Evolutionary conservation across 1,140 invertebrate species (phyloP).

Genomic region (Pseudomyrmex concolor): DNA sequence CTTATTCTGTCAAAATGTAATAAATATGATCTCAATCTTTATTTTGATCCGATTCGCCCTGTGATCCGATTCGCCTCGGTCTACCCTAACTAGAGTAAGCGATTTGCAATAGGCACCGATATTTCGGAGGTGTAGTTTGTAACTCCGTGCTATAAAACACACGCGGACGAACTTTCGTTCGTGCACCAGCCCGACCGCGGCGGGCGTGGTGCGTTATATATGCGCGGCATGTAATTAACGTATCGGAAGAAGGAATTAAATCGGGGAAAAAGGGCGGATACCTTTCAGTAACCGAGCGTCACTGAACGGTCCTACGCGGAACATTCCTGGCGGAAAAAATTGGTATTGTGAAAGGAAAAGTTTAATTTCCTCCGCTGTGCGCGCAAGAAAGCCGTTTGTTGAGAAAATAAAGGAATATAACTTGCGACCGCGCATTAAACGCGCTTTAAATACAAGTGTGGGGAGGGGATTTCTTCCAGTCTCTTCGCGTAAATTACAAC

Average conservation of each 20-base stretch:
- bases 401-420: constrained; percentile 42
- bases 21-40: no score
- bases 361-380: constrained; percentile 46
- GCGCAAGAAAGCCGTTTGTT: constrained; percentile 25
- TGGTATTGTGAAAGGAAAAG: constrained; percentile 44
- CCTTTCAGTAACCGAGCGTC: constrained; percentile 31
- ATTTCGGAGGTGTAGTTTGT: constrained; percentile 17
- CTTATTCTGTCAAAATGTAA: no score
- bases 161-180: constrained; percentile 16
- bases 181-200: neutral
- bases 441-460: constrained; percentile 37
- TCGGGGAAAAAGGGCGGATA: constrained; percentile 2
- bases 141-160: constrained; percentile 22
- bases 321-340: constrained; percentile 44
- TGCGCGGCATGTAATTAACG: constrained; percentile 51
- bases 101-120: constrained; percentile 10
- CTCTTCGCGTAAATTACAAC: neutral
- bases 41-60: no score
- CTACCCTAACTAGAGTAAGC: neutral
- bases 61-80: no score
- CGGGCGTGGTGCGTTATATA: neutral
- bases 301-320: constrained; percentile 36
- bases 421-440: constrained; percentile 26
- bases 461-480: constrained; percentile 14
- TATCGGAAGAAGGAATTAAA: neutral